Conservation (phyloP, 2,888 invertebrate genomes). For the Nemapogon koenigi region DNA sequence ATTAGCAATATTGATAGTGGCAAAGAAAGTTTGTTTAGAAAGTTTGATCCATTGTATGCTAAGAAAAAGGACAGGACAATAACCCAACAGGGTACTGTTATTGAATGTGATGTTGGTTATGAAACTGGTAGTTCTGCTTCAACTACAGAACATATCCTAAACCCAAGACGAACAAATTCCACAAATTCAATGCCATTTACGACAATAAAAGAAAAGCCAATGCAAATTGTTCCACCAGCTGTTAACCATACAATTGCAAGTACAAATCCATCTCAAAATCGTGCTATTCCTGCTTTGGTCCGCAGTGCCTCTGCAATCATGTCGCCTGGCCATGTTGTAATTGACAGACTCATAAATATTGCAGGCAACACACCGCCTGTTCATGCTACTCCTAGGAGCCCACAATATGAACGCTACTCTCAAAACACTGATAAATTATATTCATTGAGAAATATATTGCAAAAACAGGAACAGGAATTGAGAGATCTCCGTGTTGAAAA, state of each 20-base stretch:
- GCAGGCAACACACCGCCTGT: slow-evolving; percentile 44
- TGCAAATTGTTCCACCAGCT: slow-evolving; percentile 49
- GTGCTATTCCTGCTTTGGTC: slow-evolving; percentile 37
- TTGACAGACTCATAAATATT: slow-evolving; percentile 46
- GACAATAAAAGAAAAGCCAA: slow-evolving; percentile 39
- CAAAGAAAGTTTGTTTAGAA: slow-evolving; percentile 72
- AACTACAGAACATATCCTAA: slow-evolving; percentile 27
- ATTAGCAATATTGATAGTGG: slow-evolving; percentile 34
- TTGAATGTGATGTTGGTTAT: slow-evolving; percentile 46
- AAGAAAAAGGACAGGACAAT: neutral
- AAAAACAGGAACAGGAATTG: slow-evolving; percentile 49
- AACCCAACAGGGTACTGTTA: slow-evolving; percentile 23
- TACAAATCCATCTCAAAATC: slow-evolving; percentile 19
- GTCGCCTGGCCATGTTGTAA: slow-evolving; percentile 42
- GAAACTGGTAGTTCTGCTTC: slow-evolving; percentile 49
- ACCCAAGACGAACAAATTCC: slow-evolving; percentile 35
- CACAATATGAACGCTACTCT: slow-evolving; percentile 24
- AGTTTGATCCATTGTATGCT: slow-evolving; percentile 65
- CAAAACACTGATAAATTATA: slow-evolving; percentile 40
- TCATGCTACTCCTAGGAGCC: slow-evolving; percentile 37
- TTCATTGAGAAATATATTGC: slow-evolving; percentile 37
- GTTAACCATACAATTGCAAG: slow-evolving; percentile 33
- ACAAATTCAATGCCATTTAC: slow-evolving; percentile 27
- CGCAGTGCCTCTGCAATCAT: slow-evolving; percentile 52
- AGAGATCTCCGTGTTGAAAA: slow-evolving; percentile 42